phyloP scores from a whole-genome alignment of 2,113 vertebrate species.

The Cervus canadensis region DNA sequence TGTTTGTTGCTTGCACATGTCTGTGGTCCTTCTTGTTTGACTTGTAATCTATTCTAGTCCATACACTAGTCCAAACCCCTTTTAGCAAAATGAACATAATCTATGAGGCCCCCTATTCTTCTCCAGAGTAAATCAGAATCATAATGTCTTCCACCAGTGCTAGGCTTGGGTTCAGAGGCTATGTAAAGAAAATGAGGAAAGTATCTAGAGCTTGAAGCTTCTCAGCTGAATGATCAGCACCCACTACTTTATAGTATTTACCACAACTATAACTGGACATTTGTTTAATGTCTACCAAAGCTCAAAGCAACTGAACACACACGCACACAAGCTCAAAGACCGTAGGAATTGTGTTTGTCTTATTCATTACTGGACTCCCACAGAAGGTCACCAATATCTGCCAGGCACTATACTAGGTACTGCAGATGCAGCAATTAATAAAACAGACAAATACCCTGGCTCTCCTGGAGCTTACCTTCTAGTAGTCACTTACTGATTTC shows the following conservation, averaged over 20 bases:
- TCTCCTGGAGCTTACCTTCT: not conserved
- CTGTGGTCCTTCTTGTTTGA: constrained; percentile 1
- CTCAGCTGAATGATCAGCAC: constrained; percentile 23
- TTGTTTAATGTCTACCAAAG: not conserved
- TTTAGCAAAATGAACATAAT: not conserved
- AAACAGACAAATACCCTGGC: not conserved
- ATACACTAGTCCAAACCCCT: not conserved
- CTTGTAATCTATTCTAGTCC: not conserved
- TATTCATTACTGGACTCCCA: not conserved
- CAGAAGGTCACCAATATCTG: not conserved
- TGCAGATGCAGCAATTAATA: not conserved
- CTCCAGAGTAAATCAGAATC: constrained; percentile 17
- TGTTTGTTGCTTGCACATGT: not conserved
- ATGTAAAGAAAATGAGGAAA: not conserved
- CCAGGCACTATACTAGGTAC: not conserved
- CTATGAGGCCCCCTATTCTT: not conserved
- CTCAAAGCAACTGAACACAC: not conserved
- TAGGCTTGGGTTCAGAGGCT: not conserved
- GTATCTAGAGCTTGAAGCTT: not conserved
- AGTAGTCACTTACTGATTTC: not conserved
- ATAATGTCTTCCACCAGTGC: not conserved
- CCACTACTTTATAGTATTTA: not conserved
- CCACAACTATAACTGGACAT: not conserved
- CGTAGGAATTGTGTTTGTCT: not conserved
- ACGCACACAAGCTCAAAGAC: not conserved